Evolutionary conservation across 2,888 invertebrate genomes (phyloP), one percentile per base, ranked within the genome.

Genomic region (Cephus runcator): DNA sequence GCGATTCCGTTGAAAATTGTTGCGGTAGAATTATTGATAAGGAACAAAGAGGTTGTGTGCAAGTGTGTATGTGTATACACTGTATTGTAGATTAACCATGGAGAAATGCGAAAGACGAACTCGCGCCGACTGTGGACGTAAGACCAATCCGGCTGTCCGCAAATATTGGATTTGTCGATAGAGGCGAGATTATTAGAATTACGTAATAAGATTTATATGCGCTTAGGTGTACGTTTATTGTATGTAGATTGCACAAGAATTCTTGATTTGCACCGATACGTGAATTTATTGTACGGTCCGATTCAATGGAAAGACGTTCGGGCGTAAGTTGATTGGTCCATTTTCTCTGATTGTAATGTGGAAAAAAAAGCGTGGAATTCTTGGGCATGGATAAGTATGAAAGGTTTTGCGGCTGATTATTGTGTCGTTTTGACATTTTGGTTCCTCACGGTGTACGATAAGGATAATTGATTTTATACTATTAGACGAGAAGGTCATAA

Each of bases 21-120:
- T 76, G 73, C 76, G 31, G 40, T 82, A 82, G 83, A 2, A 81
- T 82, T 81, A 84, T 85, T 85, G 84, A 78, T 86, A 88, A 85
- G 82, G 81, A 87, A 86, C 83, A 85, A 82, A 85, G 82, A 85
- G 87, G 86, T 88, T 88, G 87, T 87, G 87, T 87, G 85, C 85
- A 87, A 85, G 84, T 85, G 85, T 87, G 83, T 84, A 83, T 83
- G 30, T 75, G 68, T 82, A 75, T 81, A 56, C 30, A 56, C 31
- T 40, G 56, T 56, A 75, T n/a, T 79, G 78, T 77, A 74, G 31
- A 73, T 69, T 75, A 74, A 82, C 78, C 75, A 78, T 30, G 40
- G 12, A 23, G 77, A 75, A 74, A 73, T 40, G 73, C 56, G 31
- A 80, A 73, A 77, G 78, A 56, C 23, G 23, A 23, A 56, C 9